Evolutionary conservation across 2,797 vertebrate species (phyloP), one percentile per base, ranked within the genome.

Genomic region (Tiaroga cobitis): DNA sequence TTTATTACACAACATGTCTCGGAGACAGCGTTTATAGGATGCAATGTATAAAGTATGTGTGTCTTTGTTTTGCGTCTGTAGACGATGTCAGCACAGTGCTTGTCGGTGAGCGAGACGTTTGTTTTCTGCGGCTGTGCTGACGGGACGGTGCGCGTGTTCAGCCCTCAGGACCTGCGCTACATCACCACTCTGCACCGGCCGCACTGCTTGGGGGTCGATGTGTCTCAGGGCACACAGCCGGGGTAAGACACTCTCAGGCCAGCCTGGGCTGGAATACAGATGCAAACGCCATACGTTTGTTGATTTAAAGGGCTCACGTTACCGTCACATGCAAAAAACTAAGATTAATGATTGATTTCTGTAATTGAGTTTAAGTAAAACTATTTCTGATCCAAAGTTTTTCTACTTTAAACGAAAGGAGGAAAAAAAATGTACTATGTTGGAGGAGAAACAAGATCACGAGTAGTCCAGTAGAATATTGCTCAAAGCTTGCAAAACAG

Each of bases 71-170:
- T 10, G 78, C 5, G 88, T 9, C 85, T 87, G 16, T 59, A 96
- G 95, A 94, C 92, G 0, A 63, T 91, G 0, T 90, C 92, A 2
- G 93, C 94, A 0, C 90, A 90, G 34, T 96, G 96, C 84, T 89
- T 98, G 79, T 94, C 86, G 1, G 95, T 96, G 80, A 93, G 94
- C 0, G 94, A 96, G 79, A 89, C 93, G 16, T 92, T 94, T 0
- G 89, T 98, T 10, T 97, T 98, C 88, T 98, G 97, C 0, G 97
- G 97, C 7, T 97, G 97, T 21, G 94, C 96, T 0, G 91, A 96
- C 0, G 97, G 97, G 0, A 90, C 93, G 0, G 80, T 98, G n/a
- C 85, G 96, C 1, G 92, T 97, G 4, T 97, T 98, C 90, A 90
- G 89, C 0, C 93, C 96, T 0, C 80, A 89, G 5, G 93, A 93